Evolutionary conservation across 1,140 invertebrate genomes (phyloP).

Genomic region (Charaxes varanes): DNA sequence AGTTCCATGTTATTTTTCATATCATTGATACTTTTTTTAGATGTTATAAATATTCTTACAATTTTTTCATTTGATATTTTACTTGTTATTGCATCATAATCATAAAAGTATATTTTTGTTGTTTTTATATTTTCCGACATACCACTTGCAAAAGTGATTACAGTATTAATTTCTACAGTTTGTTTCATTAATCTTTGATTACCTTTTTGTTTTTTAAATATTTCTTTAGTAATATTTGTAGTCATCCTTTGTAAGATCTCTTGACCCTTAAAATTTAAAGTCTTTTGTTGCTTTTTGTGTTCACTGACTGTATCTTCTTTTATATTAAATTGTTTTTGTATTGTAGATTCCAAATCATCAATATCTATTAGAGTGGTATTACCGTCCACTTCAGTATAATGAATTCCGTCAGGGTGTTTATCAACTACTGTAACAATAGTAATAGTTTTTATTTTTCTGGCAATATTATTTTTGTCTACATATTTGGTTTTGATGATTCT

Average conservation of each 20-base stretch:
- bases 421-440: conserved; percentile 48
- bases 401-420: conserved; percentile 40
- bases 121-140: conserved; percentile 12
- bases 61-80: conserved; percentile 16
- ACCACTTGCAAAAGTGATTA: conserved; percentile 8
- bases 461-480: conserved; percentile 20
- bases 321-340: conserved; percentile 13
- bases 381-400: conserved; percentile 28
- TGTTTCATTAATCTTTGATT: conserved; percentile 15
- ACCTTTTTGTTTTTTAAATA: conserved; percentile 10
- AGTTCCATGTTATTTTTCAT: not conserved
- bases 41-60: conserved; percentile 15
- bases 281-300: conserved; percentile 4
- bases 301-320: conserved; percentile 12
- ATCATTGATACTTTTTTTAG: conserved; percentile 12
- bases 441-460: conserved; percentile 50
- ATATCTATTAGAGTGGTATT: conserved; percentile 34
- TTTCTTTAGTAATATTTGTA: conserved; percentile 9
- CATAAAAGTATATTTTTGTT: conserved; percentile 14
- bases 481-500: conserved; percentile 33
- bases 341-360: conserved; percentile 17
- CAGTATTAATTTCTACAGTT: conserved; percentile 10
- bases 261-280: conserved; percentile 5
- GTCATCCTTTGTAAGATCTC: conserved; percentile 7
- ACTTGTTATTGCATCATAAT: conserved; percentile 19